These are phyloP conservation scores for Nothobranchius kuhntae DNA, from an alignment of 2,113 vertebrate genomes.

Conservation along the genomic window DNA sequence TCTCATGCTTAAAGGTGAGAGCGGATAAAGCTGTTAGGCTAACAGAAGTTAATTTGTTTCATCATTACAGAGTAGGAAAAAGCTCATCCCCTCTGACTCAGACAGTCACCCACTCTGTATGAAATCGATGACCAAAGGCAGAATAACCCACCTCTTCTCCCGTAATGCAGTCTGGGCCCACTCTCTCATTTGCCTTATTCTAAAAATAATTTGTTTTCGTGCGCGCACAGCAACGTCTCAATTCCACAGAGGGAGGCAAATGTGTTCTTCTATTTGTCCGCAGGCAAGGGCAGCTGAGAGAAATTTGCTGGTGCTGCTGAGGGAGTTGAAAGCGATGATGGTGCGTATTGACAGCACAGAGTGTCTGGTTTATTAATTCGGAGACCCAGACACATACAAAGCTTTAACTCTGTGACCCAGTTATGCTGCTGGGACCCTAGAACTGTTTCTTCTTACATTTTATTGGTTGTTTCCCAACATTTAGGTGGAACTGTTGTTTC, in stretches of 20 bases:
- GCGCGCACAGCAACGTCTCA: constrained; percentile 61
- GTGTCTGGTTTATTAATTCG: constrained; percentile 66
- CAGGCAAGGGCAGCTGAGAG: constrained; percentile 61
- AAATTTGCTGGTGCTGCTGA: constrained; percentile 62
- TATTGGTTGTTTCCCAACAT: constrained; percentile 10
- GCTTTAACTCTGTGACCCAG: constrained; percentile 47
- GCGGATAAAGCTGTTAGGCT: neutral
- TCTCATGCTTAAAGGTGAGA: neutral
- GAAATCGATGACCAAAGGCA: constrained; percentile 50
- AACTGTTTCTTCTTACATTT: constrained; percentile 28
- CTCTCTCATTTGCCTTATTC: constrained; percentile 39
- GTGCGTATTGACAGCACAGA: constrained; percentile 68
- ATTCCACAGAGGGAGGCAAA: constrained; percentile 56
- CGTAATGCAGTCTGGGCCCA: constrained; percentile 2
- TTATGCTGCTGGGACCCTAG: constrained; percentile 33
- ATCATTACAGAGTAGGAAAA: neutral
- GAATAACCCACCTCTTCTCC: constrained; percentile 36
- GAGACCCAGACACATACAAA: constrained; percentile 61
- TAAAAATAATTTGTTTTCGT: constrained; percentile 73
- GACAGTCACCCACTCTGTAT: constrained; percentile 31
- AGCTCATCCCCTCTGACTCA: constrained; percentile 28
- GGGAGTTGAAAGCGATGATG: constrained; percentile 67
- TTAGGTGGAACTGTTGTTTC: neutral
- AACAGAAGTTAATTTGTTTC: neutral
- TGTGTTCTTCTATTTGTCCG: constrained; percentile 46